Base-by-base conservation (phyloP, 2,888 invertebrate species). In the Zootermopsis nevadensis region DNA sequence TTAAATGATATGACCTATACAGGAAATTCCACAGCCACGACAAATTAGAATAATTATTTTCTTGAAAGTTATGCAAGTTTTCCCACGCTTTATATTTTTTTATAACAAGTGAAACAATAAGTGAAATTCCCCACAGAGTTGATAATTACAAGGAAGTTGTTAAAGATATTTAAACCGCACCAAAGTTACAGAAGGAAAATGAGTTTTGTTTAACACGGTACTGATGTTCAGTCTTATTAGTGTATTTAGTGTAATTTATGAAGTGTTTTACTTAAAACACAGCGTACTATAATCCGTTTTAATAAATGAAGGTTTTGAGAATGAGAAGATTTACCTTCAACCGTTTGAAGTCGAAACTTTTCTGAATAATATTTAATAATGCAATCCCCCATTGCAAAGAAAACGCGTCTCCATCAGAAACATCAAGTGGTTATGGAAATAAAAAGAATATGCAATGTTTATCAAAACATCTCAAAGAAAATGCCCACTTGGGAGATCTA, bases 71-170 rank as follows among this genome's bases (percentile, higher is more conserved):
- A 31, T 69, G 31, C 31, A 33, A 69, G 31, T 31, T 69, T 69
- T 69, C 69, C 69, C 69, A 69, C 69, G 69, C 33, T 69, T 69
- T 66, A 66, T 66, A 27, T 69, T 69, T 30, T 30, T 24, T 69
- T 69, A 10, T 69, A 33, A 30, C 69, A 31, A 69, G 69, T 33
- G 31, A 69, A 69, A 10, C 33, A 33, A 30, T 33, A 31, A 69
- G 69, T 33, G 31, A 69, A 69, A 69, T 69, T 22, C 69, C 69
- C 69, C 31, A 69, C 27, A 30, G 33, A 33, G 24, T 31, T 33
- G 69, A 27, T 69, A 69, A 69, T 69, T 69, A 69, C 33, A 33
- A 69, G 69, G 69, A 69, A 69, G 69, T 69, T 31, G 69, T 30
- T 69, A 31, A 33, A 33, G 69, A 15, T 31, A 33, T 33, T 33